A percentile compares a stretch with the other conserved stretches of the same genome.
phyloP scores from a whole-genome alignment of 1,140 invertebrate genomes.

The Lutraria rhynchaena region DNA sequence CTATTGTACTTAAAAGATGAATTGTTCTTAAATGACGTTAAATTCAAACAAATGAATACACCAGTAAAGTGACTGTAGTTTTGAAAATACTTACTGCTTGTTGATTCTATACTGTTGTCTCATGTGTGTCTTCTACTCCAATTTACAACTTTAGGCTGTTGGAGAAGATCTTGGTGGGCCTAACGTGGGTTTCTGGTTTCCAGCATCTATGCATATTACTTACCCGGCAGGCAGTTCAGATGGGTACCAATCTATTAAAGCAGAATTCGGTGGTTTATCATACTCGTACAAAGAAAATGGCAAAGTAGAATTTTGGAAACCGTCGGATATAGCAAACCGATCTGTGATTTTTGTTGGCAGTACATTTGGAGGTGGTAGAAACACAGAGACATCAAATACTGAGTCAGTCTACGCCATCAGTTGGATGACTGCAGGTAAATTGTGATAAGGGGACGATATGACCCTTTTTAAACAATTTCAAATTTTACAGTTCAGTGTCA shows the following conservation, averaged over 20 bases:
- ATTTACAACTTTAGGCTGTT: background rate
- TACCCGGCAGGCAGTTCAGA: background rate
- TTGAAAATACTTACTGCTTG: background rate
- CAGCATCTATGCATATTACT: background rate
- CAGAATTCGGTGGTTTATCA: background rate
- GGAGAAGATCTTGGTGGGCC: background rate
- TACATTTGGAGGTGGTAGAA: slow-evolving; percentile 6
- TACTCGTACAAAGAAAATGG: background rate
- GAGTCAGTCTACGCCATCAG: slow-evolving; percentile 3
- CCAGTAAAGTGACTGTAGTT: too few relatives aligned
- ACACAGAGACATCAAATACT: background rate
- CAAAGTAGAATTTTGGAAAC: background rate
- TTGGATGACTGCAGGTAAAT: slow-evolving; percentile 3
- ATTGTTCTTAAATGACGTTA: too few relatives aligned
- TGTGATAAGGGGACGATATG: too few relatives aligned
- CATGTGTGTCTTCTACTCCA: background rate
- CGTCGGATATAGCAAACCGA: background rate
- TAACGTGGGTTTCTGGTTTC: slow-evolving; percentile 18
- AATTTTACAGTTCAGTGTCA: too few relatives aligned
- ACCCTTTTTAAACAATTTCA: too few relatives aligned
- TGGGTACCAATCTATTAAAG: background rate
- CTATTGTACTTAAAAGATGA: too few relatives aligned
- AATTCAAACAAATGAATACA: too few relatives aligned
- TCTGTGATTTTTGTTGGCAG: background rate
- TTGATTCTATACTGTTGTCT: background rate